A percentile compares a stretch with the other conserved stretches of the same genome.
Evolutionary conservation across 2,797 vertebrate species (phyloP).

Genomic region (Halcyon smyrnensis): DNA sequence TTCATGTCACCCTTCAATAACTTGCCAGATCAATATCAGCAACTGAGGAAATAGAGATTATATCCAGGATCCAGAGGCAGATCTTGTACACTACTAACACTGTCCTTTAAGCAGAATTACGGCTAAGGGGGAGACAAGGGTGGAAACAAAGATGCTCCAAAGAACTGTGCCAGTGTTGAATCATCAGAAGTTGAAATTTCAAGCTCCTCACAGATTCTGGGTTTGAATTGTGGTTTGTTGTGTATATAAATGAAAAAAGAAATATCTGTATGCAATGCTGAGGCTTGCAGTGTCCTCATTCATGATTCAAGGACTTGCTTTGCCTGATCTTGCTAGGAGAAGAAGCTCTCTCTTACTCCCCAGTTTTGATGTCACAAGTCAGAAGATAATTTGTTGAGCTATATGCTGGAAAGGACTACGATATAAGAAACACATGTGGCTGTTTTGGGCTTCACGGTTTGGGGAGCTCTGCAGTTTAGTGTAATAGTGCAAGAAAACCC

Average conservation of each 20-base stretch:
- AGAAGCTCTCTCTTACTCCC: background rate
- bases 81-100: background rate
- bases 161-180: background rate
- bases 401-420: background rate
- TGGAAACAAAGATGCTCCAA: background rate
- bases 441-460: background rate
- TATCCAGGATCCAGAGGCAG: background rate
- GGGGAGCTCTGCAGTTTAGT: background rate
- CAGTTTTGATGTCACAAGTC: background rate
- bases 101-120: background rate
- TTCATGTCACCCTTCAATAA: background rate
- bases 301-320: background rate
- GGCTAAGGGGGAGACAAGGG: background rate
- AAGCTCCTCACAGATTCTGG: background rate
- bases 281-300: background rate
- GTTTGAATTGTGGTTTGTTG: background rate
- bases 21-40: background rate
- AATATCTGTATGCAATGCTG: accelerated
- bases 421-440: background rate
- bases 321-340: background rate
- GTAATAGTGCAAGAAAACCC: background rate
- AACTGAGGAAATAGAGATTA: background rate
- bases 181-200: background rate
- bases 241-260: background rate
- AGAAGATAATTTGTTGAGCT: background rate